Conservation (phyloP, 2,888 invertebrate species). For the Carcina quercana region DNA sequence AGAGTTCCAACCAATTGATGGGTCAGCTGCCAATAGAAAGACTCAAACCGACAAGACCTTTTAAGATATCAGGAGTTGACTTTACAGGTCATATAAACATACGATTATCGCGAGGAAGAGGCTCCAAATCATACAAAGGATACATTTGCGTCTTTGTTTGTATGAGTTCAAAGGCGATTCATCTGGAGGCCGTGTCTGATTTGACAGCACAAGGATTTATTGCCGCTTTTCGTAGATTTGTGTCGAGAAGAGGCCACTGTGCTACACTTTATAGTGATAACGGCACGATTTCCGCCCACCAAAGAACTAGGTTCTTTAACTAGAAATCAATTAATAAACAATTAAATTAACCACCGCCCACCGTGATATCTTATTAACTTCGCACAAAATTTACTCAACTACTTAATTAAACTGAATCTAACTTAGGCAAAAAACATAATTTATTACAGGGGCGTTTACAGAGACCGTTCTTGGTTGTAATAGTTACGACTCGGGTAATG, state of each 20-base stretch:
- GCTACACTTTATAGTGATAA: constrained; percentile 17
- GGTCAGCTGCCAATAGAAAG: constrained; percentile 15
- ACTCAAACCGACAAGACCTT: constrained; percentile 13
- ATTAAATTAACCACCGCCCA: too few relatives aligned
- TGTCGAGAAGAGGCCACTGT: constrained; percentile 16
- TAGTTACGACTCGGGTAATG: constrained; percentile 11
- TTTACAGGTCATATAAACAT: constrained; percentile 17
- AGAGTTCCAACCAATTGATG: constrained; percentile 7
- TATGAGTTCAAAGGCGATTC: constrained; percentile 22
- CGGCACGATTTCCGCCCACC: constrained; percentile 15
- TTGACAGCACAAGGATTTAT: constrained; percentile 24
- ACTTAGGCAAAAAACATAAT: background rate
- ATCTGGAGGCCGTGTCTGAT: constrained; percentile 26
- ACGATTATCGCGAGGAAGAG: constrained; percentile 13
- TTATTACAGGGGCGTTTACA: background rate
- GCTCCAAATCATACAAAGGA: constrained; percentile 12
- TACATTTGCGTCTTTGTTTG: constrained; percentile 15
- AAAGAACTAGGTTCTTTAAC: too few relatives aligned
- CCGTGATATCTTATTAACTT: too few relatives aligned
- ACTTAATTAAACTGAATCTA: background rate
- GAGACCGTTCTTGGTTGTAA: background rate
- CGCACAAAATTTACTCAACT: too few relatives aligned
- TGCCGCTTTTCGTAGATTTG: constrained; percentile 19
- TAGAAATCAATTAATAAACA: too few relatives aligned
- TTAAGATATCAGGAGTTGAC: constrained; percentile 17